A percentile compares a stretch with the other conserved stretches of the same genome.
phyloP scores from a whole-genome alignment of 2,797 vertebrate species.

The Paramormyrops hopkinsi region DNA sequence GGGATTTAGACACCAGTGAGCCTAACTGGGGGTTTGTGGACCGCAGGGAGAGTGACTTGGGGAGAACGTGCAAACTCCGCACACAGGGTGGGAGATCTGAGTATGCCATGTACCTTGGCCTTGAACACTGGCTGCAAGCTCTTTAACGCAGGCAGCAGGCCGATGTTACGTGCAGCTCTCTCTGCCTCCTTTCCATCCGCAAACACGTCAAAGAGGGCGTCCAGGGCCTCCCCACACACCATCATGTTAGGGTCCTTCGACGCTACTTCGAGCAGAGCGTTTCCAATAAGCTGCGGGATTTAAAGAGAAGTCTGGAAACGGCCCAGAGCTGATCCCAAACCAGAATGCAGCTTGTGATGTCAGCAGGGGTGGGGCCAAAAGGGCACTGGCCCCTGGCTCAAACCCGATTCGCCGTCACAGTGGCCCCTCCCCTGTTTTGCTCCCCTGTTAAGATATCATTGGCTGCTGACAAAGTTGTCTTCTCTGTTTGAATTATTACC shows the following conservation, averaged over 20 bases:
- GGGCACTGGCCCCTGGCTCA: neutral
- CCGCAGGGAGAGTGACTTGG: neutral
- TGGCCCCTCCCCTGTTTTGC: neutral
- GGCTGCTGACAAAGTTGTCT: neutral
- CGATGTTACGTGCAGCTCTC: slow-evolving; percentile 72
- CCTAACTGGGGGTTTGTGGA: neutral
- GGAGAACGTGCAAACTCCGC: neutral
- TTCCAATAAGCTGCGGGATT: slow-evolving; percentile 76
- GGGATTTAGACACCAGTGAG: neutral
- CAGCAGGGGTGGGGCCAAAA: neutral
- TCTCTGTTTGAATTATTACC: neutral
- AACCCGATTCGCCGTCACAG: neutral
- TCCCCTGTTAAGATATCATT: neutral
- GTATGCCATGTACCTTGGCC: slow-evolving; percentile 67
- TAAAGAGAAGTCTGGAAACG: slow-evolving; percentile 6
- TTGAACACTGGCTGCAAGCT: slow-evolving; percentile 87
- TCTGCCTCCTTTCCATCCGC: slow-evolving; percentile 90
- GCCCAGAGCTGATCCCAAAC: neutral
- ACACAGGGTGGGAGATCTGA: neutral
- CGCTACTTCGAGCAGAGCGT: slow-evolving; percentile 78
- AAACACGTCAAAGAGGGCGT: slow-evolving; percentile 92
- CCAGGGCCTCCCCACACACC: slow-evolving; percentile 86
- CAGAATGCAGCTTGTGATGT: neutral
- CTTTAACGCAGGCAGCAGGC: slow-evolving; percentile 73
- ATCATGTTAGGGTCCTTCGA: slow-evolving; percentile 77